Evolutionary conservation across 2,888 invertebrate species (phyloP).

Genomic region (Seladonia tumulorum): DNA sequence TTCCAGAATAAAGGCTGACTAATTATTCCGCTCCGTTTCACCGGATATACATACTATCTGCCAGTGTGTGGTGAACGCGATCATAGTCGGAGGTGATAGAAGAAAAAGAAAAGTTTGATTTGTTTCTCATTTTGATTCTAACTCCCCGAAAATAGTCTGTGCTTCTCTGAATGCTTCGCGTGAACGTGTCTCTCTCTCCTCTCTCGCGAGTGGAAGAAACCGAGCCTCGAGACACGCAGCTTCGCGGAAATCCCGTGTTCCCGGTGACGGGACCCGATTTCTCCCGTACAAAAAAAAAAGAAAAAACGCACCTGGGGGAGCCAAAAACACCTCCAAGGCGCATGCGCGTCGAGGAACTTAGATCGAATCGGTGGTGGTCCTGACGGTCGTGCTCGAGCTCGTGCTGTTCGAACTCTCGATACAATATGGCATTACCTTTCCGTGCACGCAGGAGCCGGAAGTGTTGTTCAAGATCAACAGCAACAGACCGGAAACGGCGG

Average conservation of each 20-base stretch:
- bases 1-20: background rate
- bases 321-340: background rate
- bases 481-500: constrained; percentile 87
- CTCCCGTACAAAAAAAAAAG: background rate
- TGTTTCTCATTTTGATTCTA: constrained; percentile 3
- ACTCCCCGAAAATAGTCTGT: background rate
- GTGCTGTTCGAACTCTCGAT: constrained; percentile 57
- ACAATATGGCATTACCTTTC: constrained; percentile 88
- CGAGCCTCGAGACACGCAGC: background rate
- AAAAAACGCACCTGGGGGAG: too few relatives aligned
- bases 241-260: background rate
- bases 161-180: constrained; percentile 6
- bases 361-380: constrained; percentile 20
- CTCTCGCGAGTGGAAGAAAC: background rate
- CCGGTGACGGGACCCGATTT: background rate
- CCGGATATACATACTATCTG: background rate
- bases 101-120: background rate
- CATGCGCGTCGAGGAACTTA: constrained; percentile 20
- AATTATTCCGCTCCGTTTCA: background rate
- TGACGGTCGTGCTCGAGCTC: constrained; percentile 11
- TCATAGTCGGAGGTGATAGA: background rate
- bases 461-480: constrained; percentile 85
- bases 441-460: constrained; percentile 87
- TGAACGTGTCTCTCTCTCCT: background rate
- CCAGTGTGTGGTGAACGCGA: background rate